Evolutionary conservation across 2,113 vertebrate genomes (phyloP).

Genomic region (Pristiophorus japonicus): DNA sequence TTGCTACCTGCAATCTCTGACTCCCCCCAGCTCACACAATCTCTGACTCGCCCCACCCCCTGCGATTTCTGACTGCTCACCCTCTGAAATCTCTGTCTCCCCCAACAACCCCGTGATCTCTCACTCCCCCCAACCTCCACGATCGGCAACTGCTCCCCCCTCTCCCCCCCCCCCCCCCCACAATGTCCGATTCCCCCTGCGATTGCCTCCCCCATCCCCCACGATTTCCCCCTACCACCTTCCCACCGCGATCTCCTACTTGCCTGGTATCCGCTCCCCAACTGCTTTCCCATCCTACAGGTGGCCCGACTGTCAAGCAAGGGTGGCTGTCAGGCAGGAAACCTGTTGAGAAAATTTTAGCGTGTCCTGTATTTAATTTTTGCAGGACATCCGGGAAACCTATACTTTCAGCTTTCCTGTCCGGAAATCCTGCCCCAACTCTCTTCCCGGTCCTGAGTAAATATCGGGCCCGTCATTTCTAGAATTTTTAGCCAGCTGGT

Average conservation of each 20-base stretch:
- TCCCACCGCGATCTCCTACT: not conserved
- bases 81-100: too few species aligned
- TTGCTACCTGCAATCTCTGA: too few species aligned
- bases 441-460: not conserved
- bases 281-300: too few species aligned
- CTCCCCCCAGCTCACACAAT: not conserved
- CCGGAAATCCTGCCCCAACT: not conserved
- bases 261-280: not conserved
- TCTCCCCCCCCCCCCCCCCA: not conserved
- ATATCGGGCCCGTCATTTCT: not conserved
- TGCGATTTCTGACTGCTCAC: too few species aligned
- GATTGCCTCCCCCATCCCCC: not conserved
- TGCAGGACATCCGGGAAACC: not conserved
- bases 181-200: not conserved
- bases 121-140: not conserved
- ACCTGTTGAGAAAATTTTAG: not conserved
- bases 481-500: slow-evolving; percentile 5
- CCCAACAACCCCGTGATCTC: not conserved
- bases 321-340: not conserved
- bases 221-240: not conserved
- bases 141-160: too few species aligned
- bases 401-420: not conserved
- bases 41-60: too few species aligned
- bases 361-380: not conserved
- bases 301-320: too few species aligned